These are phyloP conservation scores for Drosophila persimilis DNA, from an alignment of 1,140 invertebrate species.

Conservation along the genomic window DNA sequence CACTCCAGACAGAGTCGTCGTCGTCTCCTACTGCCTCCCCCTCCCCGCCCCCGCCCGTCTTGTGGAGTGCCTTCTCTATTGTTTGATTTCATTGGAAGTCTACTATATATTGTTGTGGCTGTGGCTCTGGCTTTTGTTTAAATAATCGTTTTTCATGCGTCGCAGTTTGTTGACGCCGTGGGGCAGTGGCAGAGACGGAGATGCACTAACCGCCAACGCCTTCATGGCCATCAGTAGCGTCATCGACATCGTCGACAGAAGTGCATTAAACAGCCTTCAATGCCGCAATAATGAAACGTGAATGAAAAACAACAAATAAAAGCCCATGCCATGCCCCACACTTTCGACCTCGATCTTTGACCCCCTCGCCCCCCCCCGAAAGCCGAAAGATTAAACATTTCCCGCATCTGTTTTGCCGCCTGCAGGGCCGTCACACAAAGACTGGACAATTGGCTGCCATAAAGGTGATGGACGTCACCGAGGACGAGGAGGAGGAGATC, in stretches of 20 bases:
- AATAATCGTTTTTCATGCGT: constrained; percentile 57
- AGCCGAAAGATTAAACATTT: not conserved
- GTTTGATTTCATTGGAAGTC: constrained; percentile 57
- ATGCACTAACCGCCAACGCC: constrained; percentile 40
- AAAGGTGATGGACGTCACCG: constrained; percentile 99
- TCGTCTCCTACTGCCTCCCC: constrained; percentile 15
- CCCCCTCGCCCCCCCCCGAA: not conserved
- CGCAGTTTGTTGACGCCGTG: constrained; percentile 53
- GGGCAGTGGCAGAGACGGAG: not conserved
- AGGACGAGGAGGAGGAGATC: constrained; percentile 99
- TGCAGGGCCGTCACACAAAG: constrained; percentile 98
- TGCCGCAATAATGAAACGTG: constrained; percentile 17
- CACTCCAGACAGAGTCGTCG: constrained; percentile 36
- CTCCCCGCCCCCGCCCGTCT: not conserved
- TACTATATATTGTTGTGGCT: constrained; percentile 22
- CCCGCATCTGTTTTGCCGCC: constrained; percentile 16
- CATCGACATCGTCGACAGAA: constrained; percentile 31
- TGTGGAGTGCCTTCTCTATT: constrained; percentile 44
- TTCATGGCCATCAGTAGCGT: constrained; percentile 38
- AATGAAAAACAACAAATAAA: too few relatives aligned
- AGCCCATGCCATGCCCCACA: not conserved
- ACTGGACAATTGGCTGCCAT: constrained; percentile 99
- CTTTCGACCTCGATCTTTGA: constrained; percentile 5
- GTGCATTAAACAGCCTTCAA: constrained; percentile 47
- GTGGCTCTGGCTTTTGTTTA: constrained; percentile 55